Percentiles rank a stretch among this genome's conserved stretches.
Conservation (phyloP, 2,797 vertebrate species). For the Spea hammondii region DNA sequence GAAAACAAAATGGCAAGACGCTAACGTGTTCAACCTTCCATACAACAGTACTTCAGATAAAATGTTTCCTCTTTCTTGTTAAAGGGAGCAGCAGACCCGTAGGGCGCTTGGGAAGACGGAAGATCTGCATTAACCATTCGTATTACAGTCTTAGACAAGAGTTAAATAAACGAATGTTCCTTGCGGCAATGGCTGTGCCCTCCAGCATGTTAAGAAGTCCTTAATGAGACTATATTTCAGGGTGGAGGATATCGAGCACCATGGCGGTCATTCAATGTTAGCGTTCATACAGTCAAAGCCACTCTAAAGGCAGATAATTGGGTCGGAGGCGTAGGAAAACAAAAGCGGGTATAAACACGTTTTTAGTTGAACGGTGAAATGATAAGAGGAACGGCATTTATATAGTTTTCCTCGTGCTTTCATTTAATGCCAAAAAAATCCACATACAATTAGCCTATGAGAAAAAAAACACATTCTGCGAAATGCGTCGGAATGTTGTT, state of each 20-base stretch:
- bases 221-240: constrained; percentile 34
- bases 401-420: too few relatives aligned
- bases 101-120: constrained; percentile 3
- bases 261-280: constrained; percentile 35
- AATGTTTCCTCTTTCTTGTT: constrained; percentile 12
- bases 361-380: too few relatives aligned
- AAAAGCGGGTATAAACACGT: too few relatives aligned
- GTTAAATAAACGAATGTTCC: not conserved
- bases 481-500: too few relatives aligned
- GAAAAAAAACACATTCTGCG: too few relatives aligned
- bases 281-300: constrained; percentile 22
- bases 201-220: not conserved
- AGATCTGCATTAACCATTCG: constrained; percentile 17
- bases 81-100: constrained; percentile 10
- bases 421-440: too few relatives aligned
- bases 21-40: constrained; percentile 1
- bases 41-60: not conserved
- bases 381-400: too few relatives aligned
- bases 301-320: constrained; percentile 2
- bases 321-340: not conserved
- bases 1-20: not conserved
- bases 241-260: constrained; percentile 18
- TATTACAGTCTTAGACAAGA: not conserved
- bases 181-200: not conserved
- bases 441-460: too few relatives aligned